A percentile compares a stretch with the other conserved stretches of the same genome.
Evolutionary conservation across 2,888 invertebrate genomes (phyloP).

Genomic region (Antheraea yamamai): DNA sequence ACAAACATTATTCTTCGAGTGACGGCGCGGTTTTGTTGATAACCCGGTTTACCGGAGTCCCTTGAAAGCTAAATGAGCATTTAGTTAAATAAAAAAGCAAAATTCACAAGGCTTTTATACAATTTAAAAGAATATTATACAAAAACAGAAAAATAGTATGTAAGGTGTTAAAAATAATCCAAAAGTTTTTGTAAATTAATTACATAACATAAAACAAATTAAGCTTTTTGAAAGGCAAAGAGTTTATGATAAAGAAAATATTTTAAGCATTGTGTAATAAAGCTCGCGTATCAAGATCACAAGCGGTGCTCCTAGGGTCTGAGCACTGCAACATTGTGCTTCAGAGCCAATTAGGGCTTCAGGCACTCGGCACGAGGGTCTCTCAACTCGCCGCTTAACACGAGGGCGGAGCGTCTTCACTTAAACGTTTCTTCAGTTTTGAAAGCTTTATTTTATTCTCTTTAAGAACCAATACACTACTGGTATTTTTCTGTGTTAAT

Average conservation of each 20-base stretch:
- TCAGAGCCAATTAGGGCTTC: conserved; percentile 44
- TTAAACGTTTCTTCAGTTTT: conserved; percentile 17
- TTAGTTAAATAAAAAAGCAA: neutral
- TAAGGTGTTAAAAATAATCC: neutral
- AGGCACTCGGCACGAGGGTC: conserved; percentile 20
- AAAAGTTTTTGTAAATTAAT: neutral
- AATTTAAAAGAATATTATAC: neutral
- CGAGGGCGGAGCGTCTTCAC: conserved; percentile 18
- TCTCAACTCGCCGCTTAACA: conserved; percentile 20
- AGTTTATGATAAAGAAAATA: neutral
- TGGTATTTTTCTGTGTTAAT: neutral
- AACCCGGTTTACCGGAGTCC: conserved; percentile 27
- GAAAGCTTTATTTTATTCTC: neutral
- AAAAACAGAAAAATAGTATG: neutral
- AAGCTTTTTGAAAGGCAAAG: neutral
- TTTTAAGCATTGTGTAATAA: neutral
- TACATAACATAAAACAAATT: neutral
- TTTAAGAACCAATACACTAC: neutral
- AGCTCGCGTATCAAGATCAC: conserved; percentile 24
- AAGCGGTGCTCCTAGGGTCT: conserved; percentile 28
- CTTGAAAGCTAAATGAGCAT: conserved; percentile 2
- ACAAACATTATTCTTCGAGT: conserved; percentile 33
- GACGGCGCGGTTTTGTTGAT: conserved; percentile 40
- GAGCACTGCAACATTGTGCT: conserved; percentile 40
- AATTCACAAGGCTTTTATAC: neutral